Percentiles rank a stretch among this genome's conserved stretches.
These are phyloP conservation scores for Clavelina lepadiformis DNA, from an alignment of 23 tunicate genomes.

Conservation along the genomic window DNA sequence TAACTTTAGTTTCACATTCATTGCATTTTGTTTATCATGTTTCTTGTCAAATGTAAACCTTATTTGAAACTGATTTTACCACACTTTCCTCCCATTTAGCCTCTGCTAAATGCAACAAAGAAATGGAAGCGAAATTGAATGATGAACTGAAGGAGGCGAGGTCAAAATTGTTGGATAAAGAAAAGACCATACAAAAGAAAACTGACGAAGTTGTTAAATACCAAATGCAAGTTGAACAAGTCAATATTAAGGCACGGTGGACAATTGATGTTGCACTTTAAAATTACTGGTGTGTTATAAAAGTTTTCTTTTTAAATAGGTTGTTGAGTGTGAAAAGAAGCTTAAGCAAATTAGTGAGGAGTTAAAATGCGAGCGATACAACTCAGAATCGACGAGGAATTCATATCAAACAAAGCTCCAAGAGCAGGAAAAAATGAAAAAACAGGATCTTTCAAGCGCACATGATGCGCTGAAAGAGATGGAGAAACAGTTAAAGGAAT, in stretches of 20 bases:
- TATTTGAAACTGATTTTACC: neutral
- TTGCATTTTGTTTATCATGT: too few relatives aligned
- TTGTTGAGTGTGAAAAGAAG: conserved; percentile 10
- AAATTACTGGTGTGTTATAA: neutral
- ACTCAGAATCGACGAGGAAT: conserved; percentile 7
- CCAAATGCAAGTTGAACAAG: neutral
- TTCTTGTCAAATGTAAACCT: too few relatives aligned
- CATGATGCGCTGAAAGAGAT: neutral
- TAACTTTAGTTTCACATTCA: too few relatives aligned
- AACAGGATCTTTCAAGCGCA: conserved; percentile 4
- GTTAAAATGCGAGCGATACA: conserved; percentile 18
- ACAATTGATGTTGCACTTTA: neutral
- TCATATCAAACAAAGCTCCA: conserved; percentile 5
- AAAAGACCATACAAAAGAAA: neutral
- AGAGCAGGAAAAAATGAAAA: conserved; percentile 14
- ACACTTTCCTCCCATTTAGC: neutral
- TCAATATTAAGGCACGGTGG: neutral
- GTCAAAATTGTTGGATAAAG: neutral
- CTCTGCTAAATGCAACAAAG: neutral
- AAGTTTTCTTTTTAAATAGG: neutral
- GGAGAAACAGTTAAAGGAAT: conserved; percentile 15
- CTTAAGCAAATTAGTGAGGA: conserved; percentile 2
- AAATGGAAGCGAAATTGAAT: neutral
- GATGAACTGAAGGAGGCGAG: neutral
- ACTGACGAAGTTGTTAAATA: neutral